Evolutionary conservation across 2,113 vertebrate genomes (phyloP).

Genomic region (Damaliscus lunatus): DNA sequence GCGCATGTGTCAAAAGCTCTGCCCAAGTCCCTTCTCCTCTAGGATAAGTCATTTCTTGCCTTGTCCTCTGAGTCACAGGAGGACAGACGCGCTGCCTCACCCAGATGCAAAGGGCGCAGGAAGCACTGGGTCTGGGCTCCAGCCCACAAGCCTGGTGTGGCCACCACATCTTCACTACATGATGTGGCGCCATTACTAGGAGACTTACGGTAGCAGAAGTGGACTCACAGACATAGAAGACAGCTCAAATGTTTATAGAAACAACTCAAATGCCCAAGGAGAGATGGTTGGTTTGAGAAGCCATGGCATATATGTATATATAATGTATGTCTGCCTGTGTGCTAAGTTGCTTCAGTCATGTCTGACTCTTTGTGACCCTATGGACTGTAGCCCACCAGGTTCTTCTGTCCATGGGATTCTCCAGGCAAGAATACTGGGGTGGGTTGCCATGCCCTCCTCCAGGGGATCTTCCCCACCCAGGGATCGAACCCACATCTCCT

Average conservation of each 20-base stretch:
- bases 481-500: accelerated
- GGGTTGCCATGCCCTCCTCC: background rate
- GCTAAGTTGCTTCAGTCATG: background rate
- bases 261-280: background rate
- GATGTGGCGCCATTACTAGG: accelerated
- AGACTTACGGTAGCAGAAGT: background rate
- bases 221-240: background rate
- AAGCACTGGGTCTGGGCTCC: accelerated
- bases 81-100: accelerated
- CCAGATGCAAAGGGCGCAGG: accelerated
- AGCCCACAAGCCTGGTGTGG: too few species aligned
- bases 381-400: background rate
- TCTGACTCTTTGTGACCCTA: background rate
- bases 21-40: background rate
- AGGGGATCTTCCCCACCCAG: background rate
- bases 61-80: background rate
- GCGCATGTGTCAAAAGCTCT: accelerated
- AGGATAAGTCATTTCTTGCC: background rate
- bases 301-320: background rate
- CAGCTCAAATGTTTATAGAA: background rate
- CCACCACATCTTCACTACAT: accelerated
- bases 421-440: background rate
- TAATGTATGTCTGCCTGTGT: background rate
- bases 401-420: background rate
- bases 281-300: background rate